A percentile compares a stretch with the other conserved stretches of the same genome.
phyloP scores from a whole-genome alignment of 1,140 invertebrate genomes.

The Ceratina calcarata region DNA sequence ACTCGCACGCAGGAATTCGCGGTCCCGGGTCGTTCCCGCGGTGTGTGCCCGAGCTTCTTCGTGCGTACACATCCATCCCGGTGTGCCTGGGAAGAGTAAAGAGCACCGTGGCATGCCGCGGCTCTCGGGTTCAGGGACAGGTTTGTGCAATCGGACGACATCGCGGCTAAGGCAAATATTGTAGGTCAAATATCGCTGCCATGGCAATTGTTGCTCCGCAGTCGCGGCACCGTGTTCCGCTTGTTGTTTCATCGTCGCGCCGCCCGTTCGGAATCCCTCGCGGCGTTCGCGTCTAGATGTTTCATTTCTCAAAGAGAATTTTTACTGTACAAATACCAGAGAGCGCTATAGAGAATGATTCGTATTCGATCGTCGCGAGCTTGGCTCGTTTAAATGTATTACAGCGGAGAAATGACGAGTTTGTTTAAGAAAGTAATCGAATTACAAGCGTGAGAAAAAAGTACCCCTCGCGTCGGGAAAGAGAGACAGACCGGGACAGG shows the following conservation, averaged over 20 bases:
- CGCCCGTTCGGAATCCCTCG: not conserved
- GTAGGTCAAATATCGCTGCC: conserved; percentile 45
- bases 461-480: not conserved
- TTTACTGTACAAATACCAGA: too few species aligned
- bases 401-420: too few species aligned
- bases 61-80: conserved; percentile 34
- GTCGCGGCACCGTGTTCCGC: not conserved
- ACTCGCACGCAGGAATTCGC: conserved; percentile 13
- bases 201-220: conserved; percentile 18
- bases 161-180: conserved; percentile 39
- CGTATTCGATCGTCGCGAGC: too few species aligned
- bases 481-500: not conserved
- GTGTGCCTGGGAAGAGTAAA: conserved; percentile 46
- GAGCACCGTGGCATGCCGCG: conserved; percentile 11
- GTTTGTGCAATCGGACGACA: conserved; percentile 44
- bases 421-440: too few species aligned
- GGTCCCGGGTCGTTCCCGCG: not conserved
- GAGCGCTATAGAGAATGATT: too few species aligned
- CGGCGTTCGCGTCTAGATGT: too few species aligned
- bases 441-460: not conserved
- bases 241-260: not conserved
- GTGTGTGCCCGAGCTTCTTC: conserved; percentile 16
- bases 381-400: too few species aligned
- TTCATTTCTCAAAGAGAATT: too few species aligned
- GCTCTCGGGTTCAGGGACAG: conserved; percentile 44